Evolutionary conservation across 2,797 vertebrate genomes (phyloP), one percentile per base, ranked within the genome.

Genomic region (Glyptemys insculpta): DNA sequence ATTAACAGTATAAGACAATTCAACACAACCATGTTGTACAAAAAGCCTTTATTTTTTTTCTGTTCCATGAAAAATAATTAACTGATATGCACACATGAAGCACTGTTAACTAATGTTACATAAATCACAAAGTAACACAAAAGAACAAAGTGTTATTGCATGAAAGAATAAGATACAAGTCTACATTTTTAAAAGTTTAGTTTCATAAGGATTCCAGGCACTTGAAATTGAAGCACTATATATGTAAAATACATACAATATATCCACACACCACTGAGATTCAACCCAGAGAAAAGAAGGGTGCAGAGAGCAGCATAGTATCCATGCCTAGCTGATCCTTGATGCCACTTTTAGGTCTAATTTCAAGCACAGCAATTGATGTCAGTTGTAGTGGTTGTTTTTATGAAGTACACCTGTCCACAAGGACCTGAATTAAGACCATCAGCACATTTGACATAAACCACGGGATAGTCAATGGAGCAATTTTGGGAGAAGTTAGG

Each of bases 31-130:
- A 59, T 0, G 3, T 8, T 78, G 90, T 47, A 1, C 27, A 78
- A 81, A 83, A 57, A 79, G 3, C 44, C n/a, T 96, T 96, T 94
- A 90, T 96, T 94, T 94, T 80, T 79, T 79, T 47, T 54, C 37
- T 44, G 37, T 76, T 76, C 41, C 8, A 44, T 76, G 34, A 68
- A 85, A 6, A 85, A 76, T 3, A 87, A 34, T 2, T 92, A 79
- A 81, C 19, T 29, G 15, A 76, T 27, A 76, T 27, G 12, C 34
- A 54, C 25, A 3, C 19, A 80, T 6, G 5, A 94, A 93, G 31
- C 19, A 92, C 37, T 76, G 41, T 76, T 49, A 57, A 21, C 27
- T 85, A 88, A 18, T 78, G 44, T 37, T 12, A 83, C 9, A 56
- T 52, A 90, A 56, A 87, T n/a, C 52, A 81, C 14, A 85, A 91